phyloP scores from a whole-genome alignment of 2,888 invertebrate species.

The Marronus borbonicus region DNA sequence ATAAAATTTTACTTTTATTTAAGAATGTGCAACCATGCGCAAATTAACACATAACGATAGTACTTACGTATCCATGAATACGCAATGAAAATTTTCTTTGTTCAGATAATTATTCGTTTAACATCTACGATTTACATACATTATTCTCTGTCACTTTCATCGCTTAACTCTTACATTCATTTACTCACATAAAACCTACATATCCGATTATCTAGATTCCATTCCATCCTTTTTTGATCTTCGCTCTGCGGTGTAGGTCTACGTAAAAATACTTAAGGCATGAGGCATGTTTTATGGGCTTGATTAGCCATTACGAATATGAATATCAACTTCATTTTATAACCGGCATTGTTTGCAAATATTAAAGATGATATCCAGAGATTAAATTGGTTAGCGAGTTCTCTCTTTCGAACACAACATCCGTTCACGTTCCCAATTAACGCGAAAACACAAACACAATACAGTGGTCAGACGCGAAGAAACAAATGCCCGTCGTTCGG shows the following conservation, averaged over 20 bases:
- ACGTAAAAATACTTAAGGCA: conserved; percentile 35
- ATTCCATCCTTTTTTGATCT: conserved; percentile 15
- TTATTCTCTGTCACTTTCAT: not conserved
- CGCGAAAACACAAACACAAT: conserved; percentile 30
- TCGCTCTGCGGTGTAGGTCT: conserved; percentile 1
- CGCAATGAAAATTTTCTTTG: not conserved
- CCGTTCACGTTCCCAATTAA: conserved; percentile 40
- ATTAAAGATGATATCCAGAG: conserved; percentile 40
- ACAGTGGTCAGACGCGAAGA: not conserved
- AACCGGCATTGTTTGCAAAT: conserved; percentile 43
- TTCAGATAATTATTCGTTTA: not conserved
- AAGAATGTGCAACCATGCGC: too few species aligned
- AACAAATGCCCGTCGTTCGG: conserved; percentile 16
- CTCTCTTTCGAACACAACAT: conserved; percentile 32
- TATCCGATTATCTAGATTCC: conserved; percentile 16
- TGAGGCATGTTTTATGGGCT: conserved; percentile 33
- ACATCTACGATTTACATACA: not conserved
- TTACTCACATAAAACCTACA: conserved; percentile 4
- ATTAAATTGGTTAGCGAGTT: conserved; percentile 32
- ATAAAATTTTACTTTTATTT: too few species aligned
- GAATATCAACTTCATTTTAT: conserved; percentile 40
- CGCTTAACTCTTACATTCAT: not conserved
- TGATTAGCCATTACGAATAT: conserved; percentile 41
- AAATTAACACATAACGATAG: too few species aligned
- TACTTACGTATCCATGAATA: not conserved